A percentile compares a stretch with the other conserved stretches of the same genome.
Evolutionary conservation across 2,888 invertebrate genomes (phyloP).

Genomic region (Cenopis cana): DNA sequence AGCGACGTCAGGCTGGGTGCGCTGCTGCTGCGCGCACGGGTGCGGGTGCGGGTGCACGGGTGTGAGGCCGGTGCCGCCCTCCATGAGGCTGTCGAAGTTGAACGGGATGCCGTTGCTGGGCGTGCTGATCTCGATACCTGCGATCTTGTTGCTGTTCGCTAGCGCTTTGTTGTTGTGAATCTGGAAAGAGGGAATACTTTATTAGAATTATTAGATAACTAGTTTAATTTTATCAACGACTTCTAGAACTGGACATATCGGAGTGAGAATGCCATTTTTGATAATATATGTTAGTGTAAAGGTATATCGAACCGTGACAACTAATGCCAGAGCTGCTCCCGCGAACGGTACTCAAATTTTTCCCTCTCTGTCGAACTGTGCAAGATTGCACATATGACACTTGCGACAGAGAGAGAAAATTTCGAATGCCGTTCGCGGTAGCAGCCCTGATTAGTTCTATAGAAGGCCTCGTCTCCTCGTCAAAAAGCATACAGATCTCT

Average conservation of each 20-base stretch:
- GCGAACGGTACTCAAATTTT: too few relatives aligned
- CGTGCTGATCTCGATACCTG: slow-evolving; percentile 93
- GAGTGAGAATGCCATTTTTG: background rate
- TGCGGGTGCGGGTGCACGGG: slow-evolving; percentile 89
- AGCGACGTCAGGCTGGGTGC: slow-evolving; percentile 89
- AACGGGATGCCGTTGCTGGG: slow-evolving; percentile 95
- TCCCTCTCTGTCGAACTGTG: too few relatives aligned
- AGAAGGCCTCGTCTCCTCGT: too few relatives aligned
- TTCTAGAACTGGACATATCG: background rate
- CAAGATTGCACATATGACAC: too few relatives aligned
- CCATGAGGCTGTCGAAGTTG: slow-evolving; percentile 97
- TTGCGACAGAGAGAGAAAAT: too few relatives aligned
- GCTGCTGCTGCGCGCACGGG: slow-evolving; percentile 92
- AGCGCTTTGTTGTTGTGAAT: slow-evolving; percentile 79
- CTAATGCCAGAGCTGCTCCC: background rate
- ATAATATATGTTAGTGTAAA: background rate
- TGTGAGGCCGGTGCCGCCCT: slow-evolving; percentile 96
- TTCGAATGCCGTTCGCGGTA: too few relatives aligned
- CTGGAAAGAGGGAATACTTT: slow-evolving; percentile 57
- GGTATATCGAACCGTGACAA: background rate
- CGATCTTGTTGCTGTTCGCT: slow-evolving; percentile 86
- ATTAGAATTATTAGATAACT: slow-evolving; percentile 49
- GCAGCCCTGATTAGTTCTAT: too few relatives aligned
- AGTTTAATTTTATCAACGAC: slow-evolving; percentile 35
- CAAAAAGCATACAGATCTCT: too few relatives aligned